Conservation (phyloP, 2,888 invertebrate genomes). For the Lycia hirtaria region DNA sequence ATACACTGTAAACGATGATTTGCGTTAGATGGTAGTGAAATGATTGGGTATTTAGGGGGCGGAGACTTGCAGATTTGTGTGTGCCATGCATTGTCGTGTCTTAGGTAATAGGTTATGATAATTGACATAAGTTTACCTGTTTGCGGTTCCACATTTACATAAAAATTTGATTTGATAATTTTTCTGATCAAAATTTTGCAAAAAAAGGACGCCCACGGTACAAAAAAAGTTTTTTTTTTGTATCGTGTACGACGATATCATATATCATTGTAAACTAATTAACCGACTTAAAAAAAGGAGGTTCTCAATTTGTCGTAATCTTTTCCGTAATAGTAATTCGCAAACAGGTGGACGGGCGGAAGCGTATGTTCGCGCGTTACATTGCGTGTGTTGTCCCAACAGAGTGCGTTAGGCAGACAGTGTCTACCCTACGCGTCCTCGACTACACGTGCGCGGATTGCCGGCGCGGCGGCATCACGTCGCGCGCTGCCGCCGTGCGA, state of each 20-base stretch:
- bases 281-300: too few species aligned
- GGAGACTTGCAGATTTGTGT: conserved; percentile 61
- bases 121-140: conserved; percentile 41
- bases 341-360: background rate
- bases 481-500: conserved; percentile 79
- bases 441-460: conserved; percentile 83
- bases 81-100: conserved; percentile 63
- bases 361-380: background rate
- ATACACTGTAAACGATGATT: conserved; percentile 59
- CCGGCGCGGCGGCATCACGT: conserved; percentile 81
- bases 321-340: background rate
- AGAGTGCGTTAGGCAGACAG: conserved; percentile 82
- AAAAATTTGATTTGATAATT: background rate
- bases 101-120: conserved; percentile 49
- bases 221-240: too few species aligned
- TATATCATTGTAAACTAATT: background rate
- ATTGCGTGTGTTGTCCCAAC: conserved; percentile 32
- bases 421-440: conserved; percentile 70
- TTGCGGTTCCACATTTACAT: conserved; percentile 33
- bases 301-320: too few species aligned
- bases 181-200: too few species aligned
- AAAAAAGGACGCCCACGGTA: too few species aligned
- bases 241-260: too few species aligned
- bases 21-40: conserved; percentile 66
- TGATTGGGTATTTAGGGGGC: conserved; percentile 49